Percentiles rank a stretch among this genome's conserved stretches.
phyloP scores from a whole-genome alignment of 2,888 invertebrate genomes.

The Chrysolina oricalcia region DNA sequence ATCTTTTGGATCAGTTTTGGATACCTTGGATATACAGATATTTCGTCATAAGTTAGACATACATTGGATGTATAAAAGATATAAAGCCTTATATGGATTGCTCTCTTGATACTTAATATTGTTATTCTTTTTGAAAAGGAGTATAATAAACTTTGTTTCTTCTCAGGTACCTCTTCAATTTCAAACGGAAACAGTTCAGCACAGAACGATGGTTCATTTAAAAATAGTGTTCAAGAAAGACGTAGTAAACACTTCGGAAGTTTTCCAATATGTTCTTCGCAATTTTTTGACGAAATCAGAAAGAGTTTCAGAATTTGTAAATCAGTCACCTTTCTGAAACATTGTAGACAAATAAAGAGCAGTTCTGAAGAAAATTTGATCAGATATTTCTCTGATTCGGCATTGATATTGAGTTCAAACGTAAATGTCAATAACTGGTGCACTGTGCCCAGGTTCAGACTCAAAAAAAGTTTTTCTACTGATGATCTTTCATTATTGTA shows the following conservation, averaged over 20 bases:
- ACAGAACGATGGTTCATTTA: background rate
- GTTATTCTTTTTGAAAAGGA: background rate
- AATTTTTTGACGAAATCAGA: conserved; percentile 49
- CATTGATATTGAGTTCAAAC: conserved; percentile 48
- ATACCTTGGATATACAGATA: too few relatives aligned
- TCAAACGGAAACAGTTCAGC: background rate
- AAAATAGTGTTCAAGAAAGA: conserved; percentile 24
- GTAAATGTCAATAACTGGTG: conserved; percentile 32
- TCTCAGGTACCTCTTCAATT: conserved; percentile 32
- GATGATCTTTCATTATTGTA: conserved; percentile 51
- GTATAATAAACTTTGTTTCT: background rate
- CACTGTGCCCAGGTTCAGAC: conserved; percentile 30
- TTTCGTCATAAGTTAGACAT: too few relatives aligned
- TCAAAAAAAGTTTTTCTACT: conserved; percentile 55
- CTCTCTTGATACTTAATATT: too few relatives aligned
- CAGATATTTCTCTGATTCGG: conserved; percentile 58
- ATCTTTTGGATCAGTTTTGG: too few relatives aligned
- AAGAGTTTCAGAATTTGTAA: conserved; percentile 51
- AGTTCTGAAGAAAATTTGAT: conserved; percentile 51
- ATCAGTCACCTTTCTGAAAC: conserved; percentile 43
- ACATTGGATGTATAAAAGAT: too few relatives aligned
- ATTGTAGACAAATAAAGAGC: conserved; percentile 40
- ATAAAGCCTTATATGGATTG: too few relatives aligned
- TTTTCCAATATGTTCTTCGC: conserved; percentile 44
- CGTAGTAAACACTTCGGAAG: conserved; percentile 38